Percentiles rank a stretch among this genome's conserved stretches.
Conservation (phyloP, 2,113 vertebrate species). For the Microcebus tavaratra region DNA sequence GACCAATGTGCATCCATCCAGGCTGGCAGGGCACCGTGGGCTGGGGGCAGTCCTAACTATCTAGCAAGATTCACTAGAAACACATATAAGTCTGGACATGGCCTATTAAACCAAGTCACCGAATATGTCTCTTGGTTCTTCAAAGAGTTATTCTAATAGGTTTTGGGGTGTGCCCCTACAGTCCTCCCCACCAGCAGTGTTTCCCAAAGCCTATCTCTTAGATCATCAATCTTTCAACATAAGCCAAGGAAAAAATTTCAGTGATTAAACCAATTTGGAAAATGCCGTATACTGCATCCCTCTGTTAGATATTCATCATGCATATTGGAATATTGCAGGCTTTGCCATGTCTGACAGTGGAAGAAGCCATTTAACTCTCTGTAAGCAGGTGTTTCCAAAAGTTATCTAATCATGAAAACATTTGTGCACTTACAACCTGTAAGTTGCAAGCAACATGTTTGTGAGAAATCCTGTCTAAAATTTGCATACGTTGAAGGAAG, state of each 20-base stretch:
- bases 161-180: not conserved
- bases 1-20: not conserved
- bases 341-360: not conserved
- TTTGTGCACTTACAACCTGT: not conserved
- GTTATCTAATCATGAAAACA: not conserved
- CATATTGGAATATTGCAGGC: not conserved
- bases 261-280: not conserved
- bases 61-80: not conserved
- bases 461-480: slow-evolving; percentile 12
- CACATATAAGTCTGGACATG: not conserved
- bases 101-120: not conserved
- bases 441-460: not conserved
- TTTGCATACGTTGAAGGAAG: not conserved
- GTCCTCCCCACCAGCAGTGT: not conserved
- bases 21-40: accelerated
- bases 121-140: not conserved
- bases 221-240: not conserved
- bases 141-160: not conserved
- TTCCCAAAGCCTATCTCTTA: not conserved
- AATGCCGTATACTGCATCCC: not conserved
- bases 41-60: not conserved
- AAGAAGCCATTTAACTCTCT: not conserved
- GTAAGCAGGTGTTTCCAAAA: not conserved
- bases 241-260: not conserved
- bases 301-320: not conserved